Evolutionary conservation across 1,140 invertebrate genomes (phyloP), one percentile per base, ranked within the genome.

Genomic region (Arctopsyche grandis): DNA sequence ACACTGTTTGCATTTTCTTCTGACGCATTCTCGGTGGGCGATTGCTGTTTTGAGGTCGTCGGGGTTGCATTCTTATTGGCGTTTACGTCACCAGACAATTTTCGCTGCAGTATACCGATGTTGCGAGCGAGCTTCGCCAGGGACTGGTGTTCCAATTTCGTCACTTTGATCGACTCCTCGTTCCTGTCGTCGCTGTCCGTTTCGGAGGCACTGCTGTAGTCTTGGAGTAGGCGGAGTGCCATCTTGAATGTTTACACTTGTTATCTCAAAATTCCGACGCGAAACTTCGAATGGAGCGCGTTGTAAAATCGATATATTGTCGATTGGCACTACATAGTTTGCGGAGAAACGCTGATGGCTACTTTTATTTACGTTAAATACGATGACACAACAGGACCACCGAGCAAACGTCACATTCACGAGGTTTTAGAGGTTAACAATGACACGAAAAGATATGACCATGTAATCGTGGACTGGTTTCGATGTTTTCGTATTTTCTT

Each of bases 391-490:
- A 9, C 9, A 9, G 12, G 10, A 12, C 0, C 22, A 66, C 22
- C 9, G 24, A 24, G 58, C 63, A 66, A 66, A 66, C 22, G 63
- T 66, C 63, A 66, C 63, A 24, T n/a, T 66, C 63, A 66, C 24
- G 63, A 66, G 63, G 63, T n/a, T 21, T 9, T 19, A 60, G 16
- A 16, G 56, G 48, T 19, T 16, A 60, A 60, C 9, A 1, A 9
- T 21, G 9, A 19, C 9, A 19, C 1, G 56, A 0, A n/a, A 60
- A 38, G 7, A 7, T 38, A 38, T 7, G 29, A 7, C 29, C 29
- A 38, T 38, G 1, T 38, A 38, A 4, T 38, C 7, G 7, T 38
- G 3, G 29, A 38, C 29, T 38, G 29, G 29, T 38, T 38, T 38
- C 29, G 29, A 4, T 38, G 29, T 4, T 4, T 38, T 38, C 7